Conservation (phyloP, 2,888 invertebrate genomes). For the Colletes collaris region DNA sequence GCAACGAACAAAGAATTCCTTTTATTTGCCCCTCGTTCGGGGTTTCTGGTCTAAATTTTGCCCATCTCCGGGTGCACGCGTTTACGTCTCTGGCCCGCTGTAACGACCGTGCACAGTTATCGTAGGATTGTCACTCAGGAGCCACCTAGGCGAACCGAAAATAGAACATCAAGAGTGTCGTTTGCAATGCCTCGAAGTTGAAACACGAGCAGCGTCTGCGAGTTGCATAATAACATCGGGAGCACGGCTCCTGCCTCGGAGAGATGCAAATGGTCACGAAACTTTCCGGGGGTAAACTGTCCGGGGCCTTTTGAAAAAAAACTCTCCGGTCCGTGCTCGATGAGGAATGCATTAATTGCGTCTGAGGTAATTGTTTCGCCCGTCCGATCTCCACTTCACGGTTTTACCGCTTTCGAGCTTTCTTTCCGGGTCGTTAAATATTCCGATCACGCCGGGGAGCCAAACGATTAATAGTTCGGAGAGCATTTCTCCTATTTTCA, state of each 20-base stretch:
- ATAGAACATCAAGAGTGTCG: slow-evolving; percentile 12
- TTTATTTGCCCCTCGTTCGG: too few species aligned
- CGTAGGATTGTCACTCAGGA: slow-evolving; percentile 9
- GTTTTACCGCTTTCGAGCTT: too few species aligned
- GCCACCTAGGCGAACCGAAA: neutral
- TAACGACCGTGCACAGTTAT: too few species aligned
- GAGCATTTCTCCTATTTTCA: too few species aligned
- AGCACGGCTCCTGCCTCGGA: neutral
- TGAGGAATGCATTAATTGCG: slow-evolving; percentile 70
- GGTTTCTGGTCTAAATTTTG: too few species aligned
- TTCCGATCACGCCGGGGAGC: too few species aligned
- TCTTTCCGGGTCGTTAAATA: too few species aligned
- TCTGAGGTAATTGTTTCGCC: slow-evolving; percentile 66
- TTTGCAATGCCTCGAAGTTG: slow-evolving; percentile 29
- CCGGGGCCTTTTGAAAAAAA: slow-evolving; percentile 16
- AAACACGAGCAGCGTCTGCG: neutral
- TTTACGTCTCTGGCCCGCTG: too few species aligned
- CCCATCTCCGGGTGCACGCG: too few species aligned
- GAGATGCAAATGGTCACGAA: slow-evolving; percentile 48
- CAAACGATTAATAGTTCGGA: too few species aligned
- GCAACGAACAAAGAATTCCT: too few species aligned
- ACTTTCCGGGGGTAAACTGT: slow-evolving; percentile 35
- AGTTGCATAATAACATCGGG: slow-evolving; percentile 42
- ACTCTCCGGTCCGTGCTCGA: neutral
- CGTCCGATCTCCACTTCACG: too few species aligned